Percentiles rank a stretch among this genome's conserved stretches.
Conservation (phyloP, 1,140 invertebrate species). For the Condylostylus longicornis region DNA sequence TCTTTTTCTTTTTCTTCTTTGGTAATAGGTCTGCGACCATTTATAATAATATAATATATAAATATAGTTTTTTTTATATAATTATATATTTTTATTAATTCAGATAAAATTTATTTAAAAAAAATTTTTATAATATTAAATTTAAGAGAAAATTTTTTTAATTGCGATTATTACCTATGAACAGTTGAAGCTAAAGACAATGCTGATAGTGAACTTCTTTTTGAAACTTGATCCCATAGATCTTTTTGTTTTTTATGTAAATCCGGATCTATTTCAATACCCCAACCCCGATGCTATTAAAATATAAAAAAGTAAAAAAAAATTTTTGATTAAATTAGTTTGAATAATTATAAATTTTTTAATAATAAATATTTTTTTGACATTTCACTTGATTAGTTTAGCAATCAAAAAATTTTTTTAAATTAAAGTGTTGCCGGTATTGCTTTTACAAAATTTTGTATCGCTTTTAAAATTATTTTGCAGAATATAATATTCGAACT, state of each 20-base stretch:
- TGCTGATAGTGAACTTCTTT: constrained; percentile 71
- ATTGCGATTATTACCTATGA: constrained; percentile 42
- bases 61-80: background rate
- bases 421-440: too few species aligned
- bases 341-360: too few species aligned
- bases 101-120: background rate
- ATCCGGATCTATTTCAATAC: constrained; percentile 66
- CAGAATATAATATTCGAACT: background rate
- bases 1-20: constrained; percentile 79
- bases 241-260: constrained; percentile 67
- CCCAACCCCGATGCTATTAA: constrained; percentile 83
- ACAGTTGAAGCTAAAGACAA: constrained; percentile 73
- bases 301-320: constrained; percentile 25
- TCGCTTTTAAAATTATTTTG: background rate
- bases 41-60: constrained; percentile 6
- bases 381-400: too few species aligned
- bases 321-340: background rate
- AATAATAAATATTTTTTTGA: too few species aligned
- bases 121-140: constrained; percentile 2
- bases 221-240: constrained; percentile 78
- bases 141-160: constrained; percentile 2
- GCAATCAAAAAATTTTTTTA: too few species aligned
- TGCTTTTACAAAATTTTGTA: background rate
- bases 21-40: constrained; percentile 55
- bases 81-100: background rate